These are phyloP conservation scores for Paratilapia polleni DNA, from an alignment of 2,113 vertebrate genomes.

Conservation along the genomic window DNA sequence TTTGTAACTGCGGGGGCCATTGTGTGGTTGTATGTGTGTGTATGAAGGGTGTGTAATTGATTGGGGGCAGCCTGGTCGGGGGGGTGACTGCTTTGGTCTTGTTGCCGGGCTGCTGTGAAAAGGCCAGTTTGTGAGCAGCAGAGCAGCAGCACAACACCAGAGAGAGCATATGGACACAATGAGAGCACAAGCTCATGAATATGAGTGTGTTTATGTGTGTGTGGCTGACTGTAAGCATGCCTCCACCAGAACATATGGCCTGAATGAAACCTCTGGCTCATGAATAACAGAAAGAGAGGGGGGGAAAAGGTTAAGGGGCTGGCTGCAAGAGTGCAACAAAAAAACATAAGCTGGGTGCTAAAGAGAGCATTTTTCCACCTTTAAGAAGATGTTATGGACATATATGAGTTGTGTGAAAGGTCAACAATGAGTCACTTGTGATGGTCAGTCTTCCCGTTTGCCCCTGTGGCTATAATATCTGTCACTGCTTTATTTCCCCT, in stretches of 20 bases:
- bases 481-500: conserved; percentile 10
- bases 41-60: conserved; percentile 68
- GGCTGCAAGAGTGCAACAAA: conserved; percentile 1
- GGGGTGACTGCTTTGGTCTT: conserved; percentile 73
- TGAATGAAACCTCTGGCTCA: conserved; percentile 65
- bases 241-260: conserved; percentile 74
- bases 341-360: neutral
- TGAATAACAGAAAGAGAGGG: conserved; percentile 64
- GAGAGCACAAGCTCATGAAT: conserved; percentile 78
- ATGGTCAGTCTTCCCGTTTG: neutral
- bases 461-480: conserved; percentile 6
- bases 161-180: conserved; percentile 85
- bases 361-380: neutral
- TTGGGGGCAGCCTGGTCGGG: conserved; percentile 51
- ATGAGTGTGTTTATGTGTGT: conserved; percentile 65
- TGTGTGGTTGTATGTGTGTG: conserved; percentile 47
- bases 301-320: conserved; percentile 27
- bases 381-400: neutral
- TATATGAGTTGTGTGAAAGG: neutral
- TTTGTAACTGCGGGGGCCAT: conserved; percentile 67
- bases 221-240: conserved; percentile 51
- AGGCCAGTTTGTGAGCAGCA: conserved; percentile 81
- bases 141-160: conserved; percentile 82
- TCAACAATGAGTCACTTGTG: conserved; percentile 19
- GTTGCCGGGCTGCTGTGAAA: conserved; percentile 67